phyloP scores from a whole-genome alignment of 2,113 vertebrate genomes.

The Columbina picui region DNA sequence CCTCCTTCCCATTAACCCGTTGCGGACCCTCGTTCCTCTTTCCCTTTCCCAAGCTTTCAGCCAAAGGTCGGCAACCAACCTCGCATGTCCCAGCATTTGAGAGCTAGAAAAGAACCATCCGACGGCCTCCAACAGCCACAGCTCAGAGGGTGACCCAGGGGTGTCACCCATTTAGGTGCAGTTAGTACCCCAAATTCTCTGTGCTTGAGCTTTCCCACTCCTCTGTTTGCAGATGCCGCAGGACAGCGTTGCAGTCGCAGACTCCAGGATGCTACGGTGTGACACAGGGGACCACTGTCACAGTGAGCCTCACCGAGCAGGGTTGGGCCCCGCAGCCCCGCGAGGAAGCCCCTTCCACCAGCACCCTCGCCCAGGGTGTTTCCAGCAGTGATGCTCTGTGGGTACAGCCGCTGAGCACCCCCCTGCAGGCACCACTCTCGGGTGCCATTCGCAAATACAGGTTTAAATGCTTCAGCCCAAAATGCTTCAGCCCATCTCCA shows the following conservation, averaged over 20 bases:
- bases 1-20: slow-evolving; percentile 7
- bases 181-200: not conserved
- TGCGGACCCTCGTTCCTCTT: not conserved
- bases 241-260: not conserved
- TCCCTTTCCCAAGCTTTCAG: not conserved
- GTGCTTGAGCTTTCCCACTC: not conserved
- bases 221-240: accelerated
- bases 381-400: accelerated
- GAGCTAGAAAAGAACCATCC: not conserved
- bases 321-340: accelerated
- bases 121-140: accelerated
- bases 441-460: not conserved
- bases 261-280: not conserved
- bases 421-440: accelerated
- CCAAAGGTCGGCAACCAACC: not conserved
- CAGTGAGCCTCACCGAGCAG: accelerated
- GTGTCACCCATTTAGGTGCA: not conserved
- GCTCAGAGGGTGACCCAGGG: accelerated
- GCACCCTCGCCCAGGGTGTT: accelerated
- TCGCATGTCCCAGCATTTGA: accelerated
- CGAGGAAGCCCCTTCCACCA: not conserved
- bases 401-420: not conserved
- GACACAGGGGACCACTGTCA: accelerated
- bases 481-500: not conserved
- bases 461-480: not conserved